A percentile compares a stretch with the other conserved stretches of the same genome.
phyloP scores from a whole-genome alignment of 2,797 vertebrate species.

The Mormyrus proboscirostris region DNA sequence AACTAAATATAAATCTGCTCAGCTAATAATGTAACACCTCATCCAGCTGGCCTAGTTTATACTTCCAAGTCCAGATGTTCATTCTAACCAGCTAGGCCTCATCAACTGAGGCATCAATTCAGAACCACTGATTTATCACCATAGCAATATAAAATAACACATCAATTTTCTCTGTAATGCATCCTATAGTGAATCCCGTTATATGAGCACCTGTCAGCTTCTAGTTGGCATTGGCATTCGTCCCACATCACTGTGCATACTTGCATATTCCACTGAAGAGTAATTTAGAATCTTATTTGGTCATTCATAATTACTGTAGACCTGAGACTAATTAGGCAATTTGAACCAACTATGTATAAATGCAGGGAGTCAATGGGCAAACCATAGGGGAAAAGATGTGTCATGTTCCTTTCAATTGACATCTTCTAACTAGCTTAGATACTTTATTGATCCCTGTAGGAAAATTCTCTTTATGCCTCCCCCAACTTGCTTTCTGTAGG shows the following conservation, averaged over 20 bases:
- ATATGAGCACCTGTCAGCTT: background rate
- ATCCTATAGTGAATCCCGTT: background rate
- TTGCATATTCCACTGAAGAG: background rate
- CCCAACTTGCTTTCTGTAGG: background rate
- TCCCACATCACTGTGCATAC: background rate
- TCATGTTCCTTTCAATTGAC: background rate
- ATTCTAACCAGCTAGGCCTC: background rate
- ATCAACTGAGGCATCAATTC: background rate
- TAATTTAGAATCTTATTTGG: background rate
- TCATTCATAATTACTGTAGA: background rate
- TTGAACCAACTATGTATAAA: background rate
- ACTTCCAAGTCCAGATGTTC: background rate
- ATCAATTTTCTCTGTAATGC: background rate
- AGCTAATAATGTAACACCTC: background rate
- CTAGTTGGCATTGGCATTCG: background rate
- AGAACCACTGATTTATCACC: background rate
- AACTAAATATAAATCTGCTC: background rate
- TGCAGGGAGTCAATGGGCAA: background rate
- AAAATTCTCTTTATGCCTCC: background rate
- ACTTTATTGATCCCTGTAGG: background rate
- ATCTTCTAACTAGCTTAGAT: background rate
- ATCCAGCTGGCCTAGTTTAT: background rate
- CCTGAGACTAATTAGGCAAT: background rate
- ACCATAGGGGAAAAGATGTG: background rate
- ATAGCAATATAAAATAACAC: background rate